Conservation (phyloP, 2,797 vertebrate genomes). For the Chloroceryle amazona region DNA sequence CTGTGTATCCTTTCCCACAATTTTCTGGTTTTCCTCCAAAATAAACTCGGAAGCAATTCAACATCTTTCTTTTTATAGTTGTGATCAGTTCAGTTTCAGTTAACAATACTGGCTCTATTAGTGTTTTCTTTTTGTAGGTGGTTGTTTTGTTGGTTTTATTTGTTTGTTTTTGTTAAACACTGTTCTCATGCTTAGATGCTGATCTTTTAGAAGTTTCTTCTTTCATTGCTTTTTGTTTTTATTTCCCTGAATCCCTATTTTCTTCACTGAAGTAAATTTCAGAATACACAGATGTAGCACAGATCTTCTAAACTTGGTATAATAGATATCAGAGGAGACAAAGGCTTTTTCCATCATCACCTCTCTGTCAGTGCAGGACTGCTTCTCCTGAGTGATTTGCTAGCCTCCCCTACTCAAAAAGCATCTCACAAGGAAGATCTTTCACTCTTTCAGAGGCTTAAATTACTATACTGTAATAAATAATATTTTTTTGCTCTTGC, state of each 20-base stretch:
- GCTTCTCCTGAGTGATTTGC: neutral
- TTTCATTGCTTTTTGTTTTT: neutral
- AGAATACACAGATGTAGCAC: neutral
- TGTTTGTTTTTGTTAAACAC: neutral
- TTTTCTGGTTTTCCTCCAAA: conserved; percentile 18
- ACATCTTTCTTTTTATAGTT: neutral
- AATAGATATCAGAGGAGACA: neutral
- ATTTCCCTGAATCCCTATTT: neutral
- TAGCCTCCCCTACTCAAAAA: neutral
- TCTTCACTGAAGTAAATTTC: neutral
- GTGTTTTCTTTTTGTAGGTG: fast-evolving
- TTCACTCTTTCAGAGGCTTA: neutral
- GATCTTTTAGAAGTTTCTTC: neutral
- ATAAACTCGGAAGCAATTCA: neutral
- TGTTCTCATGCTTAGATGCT: fast-evolving
- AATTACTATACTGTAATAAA: neutral
- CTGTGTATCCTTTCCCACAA: neutral
- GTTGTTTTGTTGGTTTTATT: neutral
- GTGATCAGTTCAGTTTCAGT: neutral
- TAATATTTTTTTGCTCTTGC: neutral
- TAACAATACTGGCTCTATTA: neutral
- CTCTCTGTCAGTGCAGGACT: neutral
- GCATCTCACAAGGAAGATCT: neutral
- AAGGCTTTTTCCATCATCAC: neutral
- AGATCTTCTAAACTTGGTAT: neutral